phyloP scores from a whole-genome alignment of 1,140 invertebrate genomes.

The Drosophila tropicalis region DNA sequence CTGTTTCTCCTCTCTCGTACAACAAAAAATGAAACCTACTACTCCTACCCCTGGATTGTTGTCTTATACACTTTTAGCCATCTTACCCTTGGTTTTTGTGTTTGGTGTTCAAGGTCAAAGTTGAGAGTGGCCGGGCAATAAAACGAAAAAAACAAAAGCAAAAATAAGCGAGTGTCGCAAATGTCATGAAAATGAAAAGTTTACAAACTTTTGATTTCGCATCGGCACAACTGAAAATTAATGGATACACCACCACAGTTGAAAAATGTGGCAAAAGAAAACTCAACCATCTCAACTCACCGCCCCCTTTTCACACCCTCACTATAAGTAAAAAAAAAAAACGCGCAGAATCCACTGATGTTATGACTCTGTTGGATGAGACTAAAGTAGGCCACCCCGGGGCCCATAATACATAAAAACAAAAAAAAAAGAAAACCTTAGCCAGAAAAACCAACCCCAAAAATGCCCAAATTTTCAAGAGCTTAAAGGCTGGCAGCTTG shows the following conservation, averaged over 20 bases:
- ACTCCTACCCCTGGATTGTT: slow-evolving; percentile 6
- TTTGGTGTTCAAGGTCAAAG: slow-evolving; percentile 69
- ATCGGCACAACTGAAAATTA: slow-evolving; percentile 4
- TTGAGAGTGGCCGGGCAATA: slow-evolving; percentile 37
- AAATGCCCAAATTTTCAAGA: slow-evolving; percentile 9
- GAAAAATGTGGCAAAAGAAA: too few species aligned
- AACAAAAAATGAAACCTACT: slow-evolving; percentile 11
- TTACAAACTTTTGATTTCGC: slow-evolving; percentile 7
- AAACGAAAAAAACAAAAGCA: not conserved
- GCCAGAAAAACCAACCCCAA: not conserved
- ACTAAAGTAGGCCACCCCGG: slow-evolving; percentile 22
- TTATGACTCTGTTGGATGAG: slow-evolving; percentile 18
- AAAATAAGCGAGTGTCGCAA: slow-evolving; percentile 3
- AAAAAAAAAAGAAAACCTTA: not conserved
- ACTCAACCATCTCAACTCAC: too few species aligned
- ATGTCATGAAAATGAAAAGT: slow-evolving; percentile 13
- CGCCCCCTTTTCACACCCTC: too few species aligned
- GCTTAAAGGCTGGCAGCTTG: not conserved
- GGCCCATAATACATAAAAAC: slow-evolving; percentile 30
- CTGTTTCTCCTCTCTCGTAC: not conserved
- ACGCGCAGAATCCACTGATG: slow-evolving; percentile 57
- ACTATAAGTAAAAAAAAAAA: too few species aligned
- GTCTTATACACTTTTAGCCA: slow-evolving; percentile 21
- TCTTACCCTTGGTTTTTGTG: slow-evolving; percentile 19
- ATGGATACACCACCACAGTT: slow-evolving; percentile 5